Percentiles rank a stretch among this genome's conserved stretches.
phyloP scores from a whole-genome alignment of 2,888 invertebrate species.

The Penaeus monodon region DNA sequence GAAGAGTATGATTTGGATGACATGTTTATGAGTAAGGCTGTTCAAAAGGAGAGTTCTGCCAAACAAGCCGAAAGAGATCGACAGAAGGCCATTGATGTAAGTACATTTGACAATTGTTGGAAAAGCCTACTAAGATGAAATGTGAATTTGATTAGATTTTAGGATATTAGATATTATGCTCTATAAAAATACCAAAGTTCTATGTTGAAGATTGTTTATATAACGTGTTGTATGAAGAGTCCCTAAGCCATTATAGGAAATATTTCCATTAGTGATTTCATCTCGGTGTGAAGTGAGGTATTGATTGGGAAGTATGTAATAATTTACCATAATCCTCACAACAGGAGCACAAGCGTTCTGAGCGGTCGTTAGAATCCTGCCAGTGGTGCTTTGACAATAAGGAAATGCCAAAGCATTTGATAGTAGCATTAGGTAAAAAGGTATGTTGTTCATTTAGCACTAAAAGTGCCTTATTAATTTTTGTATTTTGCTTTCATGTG shows the following conservation, averaged over 20 bases:
- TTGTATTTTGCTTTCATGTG: background rate
- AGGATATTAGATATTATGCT: too few species aligned
- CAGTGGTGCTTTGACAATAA: slow-evolving; percentile 85
- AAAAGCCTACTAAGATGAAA: too few species aligned
- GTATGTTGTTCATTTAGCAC: slow-evolving; percentile 7
- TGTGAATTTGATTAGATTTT: too few species aligned
- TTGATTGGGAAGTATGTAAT: too few species aligned
- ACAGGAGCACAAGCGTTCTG: slow-evolving; percentile 78
- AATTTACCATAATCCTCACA: background rate
- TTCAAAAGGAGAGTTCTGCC: slow-evolving; percentile 76
- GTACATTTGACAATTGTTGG: background rate
- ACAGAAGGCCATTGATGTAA: slow-evolving; percentile 76
- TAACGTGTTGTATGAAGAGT: too few species aligned
- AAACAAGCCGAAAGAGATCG: slow-evolving; percentile 77
- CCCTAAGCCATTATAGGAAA: too few species aligned
- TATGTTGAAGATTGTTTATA: too few species aligned
- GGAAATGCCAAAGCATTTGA: slow-evolving; percentile 85
- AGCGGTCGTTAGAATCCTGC: slow-evolving; percentile 84
- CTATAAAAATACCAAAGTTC: too few species aligned
- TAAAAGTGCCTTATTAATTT: background rate
- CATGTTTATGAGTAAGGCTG: slow-evolving; percentile 84
- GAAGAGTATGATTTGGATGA: slow-evolving; percentile 82
- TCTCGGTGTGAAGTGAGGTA: too few species aligned
- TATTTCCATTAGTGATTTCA: too few species aligned
- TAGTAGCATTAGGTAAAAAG: slow-evolving; percentile 84